Evolutionary conservation across 2,888 invertebrate genomes (phyloP).

Genomic region (Mystacides longicornis): DNA sequence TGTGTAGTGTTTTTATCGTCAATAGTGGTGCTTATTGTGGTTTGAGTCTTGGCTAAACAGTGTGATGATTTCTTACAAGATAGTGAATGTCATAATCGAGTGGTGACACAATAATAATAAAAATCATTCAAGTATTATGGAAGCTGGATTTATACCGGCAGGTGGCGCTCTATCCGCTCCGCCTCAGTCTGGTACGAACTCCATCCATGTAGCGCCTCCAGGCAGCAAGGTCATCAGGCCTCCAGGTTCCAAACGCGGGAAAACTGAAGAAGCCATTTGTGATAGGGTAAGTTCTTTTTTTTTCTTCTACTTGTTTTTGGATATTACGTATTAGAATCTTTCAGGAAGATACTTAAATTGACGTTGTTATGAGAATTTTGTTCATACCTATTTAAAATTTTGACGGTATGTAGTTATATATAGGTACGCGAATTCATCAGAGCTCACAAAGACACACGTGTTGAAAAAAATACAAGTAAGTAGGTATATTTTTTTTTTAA

Average conservation of each 20-base stretch:
- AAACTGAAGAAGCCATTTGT: slow-evolving; percentile 66
- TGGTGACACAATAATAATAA: background rate
- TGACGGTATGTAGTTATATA: no score
- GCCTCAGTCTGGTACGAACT: slow-evolving; percentile 28
- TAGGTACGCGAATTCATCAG: no score
- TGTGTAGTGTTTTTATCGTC: background rate
- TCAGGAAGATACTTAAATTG: no score
- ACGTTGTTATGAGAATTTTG: no score
- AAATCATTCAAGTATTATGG: slow-evolving; percentile 38
- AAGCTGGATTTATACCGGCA: slow-evolving; percentile 46
- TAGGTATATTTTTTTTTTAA: no score
- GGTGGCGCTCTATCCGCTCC: slow-evolving; percentile 27
- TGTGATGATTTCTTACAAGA: background rate
- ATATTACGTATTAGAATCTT: no score
- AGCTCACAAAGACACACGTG: no score
- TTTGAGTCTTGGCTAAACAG: background rate
- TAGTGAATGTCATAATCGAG: background rate
- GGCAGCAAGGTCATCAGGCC: slow-evolving; percentile 64
- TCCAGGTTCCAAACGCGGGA: slow-evolving; percentile 71
- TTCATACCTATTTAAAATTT: no score
- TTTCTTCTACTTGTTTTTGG: no score
- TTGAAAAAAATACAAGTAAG: no score
- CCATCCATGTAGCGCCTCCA: slow-evolving; percentile 34
- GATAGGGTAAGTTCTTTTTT: slow-evolving; percentile 67
- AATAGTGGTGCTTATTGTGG: background rate